Conservation (phyloP, 2,888 invertebrate species). For the Cryptus armator region DNA sequence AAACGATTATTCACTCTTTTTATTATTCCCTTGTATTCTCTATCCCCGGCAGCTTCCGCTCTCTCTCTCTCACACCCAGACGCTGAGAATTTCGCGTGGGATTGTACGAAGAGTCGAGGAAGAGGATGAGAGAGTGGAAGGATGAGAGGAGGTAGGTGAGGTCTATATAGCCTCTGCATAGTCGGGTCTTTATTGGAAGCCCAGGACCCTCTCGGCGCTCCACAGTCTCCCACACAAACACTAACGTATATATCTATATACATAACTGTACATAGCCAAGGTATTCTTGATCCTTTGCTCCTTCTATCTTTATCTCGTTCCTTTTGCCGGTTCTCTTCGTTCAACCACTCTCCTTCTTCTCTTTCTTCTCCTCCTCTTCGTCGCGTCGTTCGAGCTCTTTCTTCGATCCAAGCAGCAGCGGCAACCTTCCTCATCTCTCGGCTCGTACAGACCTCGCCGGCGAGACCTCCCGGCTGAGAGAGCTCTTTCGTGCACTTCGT, state of each 20-base stretch:
- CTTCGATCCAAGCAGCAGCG: conserved; percentile 10
- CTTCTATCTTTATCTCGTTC: conserved; percentile 65
- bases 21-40: conserved; percentile 20
- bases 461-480: conserved; percentile 51
- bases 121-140: conserved; percentile 20
- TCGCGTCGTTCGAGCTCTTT: conserved; percentile 18
- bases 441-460: conserved; percentile 35
- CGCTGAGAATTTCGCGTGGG: conserved; percentile 65
- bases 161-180: conserved; percentile 65
- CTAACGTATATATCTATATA: conserved; percentile 2
- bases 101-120: conserved; percentile 63
- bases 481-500: conserved; percentile 60
- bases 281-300: conserved; percentile 63
- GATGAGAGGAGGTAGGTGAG: conserved; percentile 40
- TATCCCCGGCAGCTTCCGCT: conserved; percentile 8
- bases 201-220: conserved; percentile 67
- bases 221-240: conserved; percentile 49
- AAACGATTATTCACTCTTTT: conserved; percentile 20
- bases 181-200: conserved; percentile 73
- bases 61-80: conserved; percentile 37
- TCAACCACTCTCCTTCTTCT: conserved; percentile 44
- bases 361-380: conserved; percentile 30
- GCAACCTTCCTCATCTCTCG: conserved; percentile 30
- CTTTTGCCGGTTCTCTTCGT: conserved; percentile 44
- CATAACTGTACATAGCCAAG: conserved; percentile 41